phyloP scores from a whole-genome alignment of 2,888 invertebrate genomes.

The Melieria crassipennis region DNA sequence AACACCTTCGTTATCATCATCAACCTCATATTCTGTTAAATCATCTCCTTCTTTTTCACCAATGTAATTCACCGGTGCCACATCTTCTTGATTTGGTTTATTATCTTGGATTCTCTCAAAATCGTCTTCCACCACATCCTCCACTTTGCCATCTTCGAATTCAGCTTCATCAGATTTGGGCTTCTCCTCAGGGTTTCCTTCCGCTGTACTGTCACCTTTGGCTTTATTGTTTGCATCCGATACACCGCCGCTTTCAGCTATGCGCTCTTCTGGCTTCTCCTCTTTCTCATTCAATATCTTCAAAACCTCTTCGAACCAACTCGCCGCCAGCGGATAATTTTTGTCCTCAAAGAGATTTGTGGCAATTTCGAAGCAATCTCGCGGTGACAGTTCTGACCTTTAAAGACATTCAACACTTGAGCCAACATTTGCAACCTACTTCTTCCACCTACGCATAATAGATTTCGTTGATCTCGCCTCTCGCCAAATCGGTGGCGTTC shows the following conservation, averaged over 20 bases:
- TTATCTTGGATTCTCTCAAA: neutral
- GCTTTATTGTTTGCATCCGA: slow-evolving; percentile 2
- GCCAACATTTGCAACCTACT: too few relatives aligned
- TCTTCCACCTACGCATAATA: slow-evolving; percentile 76
- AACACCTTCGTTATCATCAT: too few relatives aligned
- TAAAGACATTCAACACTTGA: neutral
- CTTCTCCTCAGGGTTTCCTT: neutral
- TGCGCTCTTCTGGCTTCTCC: neutral
- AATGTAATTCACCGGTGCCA: too few relatives aligned
- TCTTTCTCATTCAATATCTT: neutral
- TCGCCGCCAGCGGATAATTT: slow-evolving; percentile 33
- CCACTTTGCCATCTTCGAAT: neutral
- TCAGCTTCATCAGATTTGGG: neutral
- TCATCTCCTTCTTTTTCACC: too few relatives aligned
- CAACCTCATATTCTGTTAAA: too few relatives aligned
- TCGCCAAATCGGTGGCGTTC: slow-evolving; percentile 80
- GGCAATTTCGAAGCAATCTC: slow-evolving; percentile 50
- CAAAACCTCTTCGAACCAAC: slow-evolving; percentile 45
- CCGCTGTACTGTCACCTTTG: neutral
- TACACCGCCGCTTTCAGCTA: neutral
- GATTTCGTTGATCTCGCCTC: slow-evolving; percentile 81
- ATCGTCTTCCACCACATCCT: neutral
- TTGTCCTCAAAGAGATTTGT: slow-evolving; percentile 45
- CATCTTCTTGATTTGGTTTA: too few relatives aligned
- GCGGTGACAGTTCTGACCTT: slow-evolving; percentile 43